Percentiles rank a stretch among this genome's conserved stretches.
Evolutionary conservation across 2,797 vertebrate species (phyloP).

Genomic region (Pantherophis alleghaniensis): DNA sequence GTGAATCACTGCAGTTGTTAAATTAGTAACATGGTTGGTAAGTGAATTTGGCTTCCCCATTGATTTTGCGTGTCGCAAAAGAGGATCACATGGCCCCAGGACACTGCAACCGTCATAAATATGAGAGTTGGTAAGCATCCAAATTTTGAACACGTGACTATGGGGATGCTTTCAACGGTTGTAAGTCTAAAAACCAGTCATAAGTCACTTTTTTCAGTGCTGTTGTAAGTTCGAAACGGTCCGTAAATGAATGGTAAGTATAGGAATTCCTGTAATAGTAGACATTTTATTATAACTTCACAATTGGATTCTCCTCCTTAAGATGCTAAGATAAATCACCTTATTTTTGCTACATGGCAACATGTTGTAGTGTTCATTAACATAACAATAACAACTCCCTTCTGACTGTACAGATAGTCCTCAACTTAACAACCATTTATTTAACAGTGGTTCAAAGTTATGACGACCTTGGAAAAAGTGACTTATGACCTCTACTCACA

Average conservation of each 20-base stretch:
- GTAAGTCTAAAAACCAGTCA: neutral
- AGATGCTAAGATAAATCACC: neutral
- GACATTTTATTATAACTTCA: neutral
- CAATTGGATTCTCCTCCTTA: neutral
- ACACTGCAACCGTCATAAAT: neutral
- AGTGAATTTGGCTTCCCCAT: neutral
- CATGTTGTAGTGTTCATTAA: neutral
- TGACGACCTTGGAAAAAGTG: neutral
- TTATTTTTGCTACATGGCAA: neutral
- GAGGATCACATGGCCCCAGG: neutral
- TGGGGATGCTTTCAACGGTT: neutral
- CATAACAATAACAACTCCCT: neutral
- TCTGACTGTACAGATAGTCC: neutral
- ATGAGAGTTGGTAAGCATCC: neutral
- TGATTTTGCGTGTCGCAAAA: neutral
- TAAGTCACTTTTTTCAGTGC: neutral
- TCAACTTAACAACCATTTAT: neutral
- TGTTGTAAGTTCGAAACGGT: neutral
- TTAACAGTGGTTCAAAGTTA: neutral
- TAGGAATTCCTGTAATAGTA: neutral
- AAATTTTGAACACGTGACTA: neutral
- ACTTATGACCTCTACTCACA: neutral
- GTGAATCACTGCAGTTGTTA: neutral
- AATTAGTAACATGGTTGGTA: neutral
- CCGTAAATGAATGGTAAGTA: neutral